phyloP scores from a whole-genome alignment of 2,888 invertebrate genomes.

The Polylopha cassiicola region DNA sequence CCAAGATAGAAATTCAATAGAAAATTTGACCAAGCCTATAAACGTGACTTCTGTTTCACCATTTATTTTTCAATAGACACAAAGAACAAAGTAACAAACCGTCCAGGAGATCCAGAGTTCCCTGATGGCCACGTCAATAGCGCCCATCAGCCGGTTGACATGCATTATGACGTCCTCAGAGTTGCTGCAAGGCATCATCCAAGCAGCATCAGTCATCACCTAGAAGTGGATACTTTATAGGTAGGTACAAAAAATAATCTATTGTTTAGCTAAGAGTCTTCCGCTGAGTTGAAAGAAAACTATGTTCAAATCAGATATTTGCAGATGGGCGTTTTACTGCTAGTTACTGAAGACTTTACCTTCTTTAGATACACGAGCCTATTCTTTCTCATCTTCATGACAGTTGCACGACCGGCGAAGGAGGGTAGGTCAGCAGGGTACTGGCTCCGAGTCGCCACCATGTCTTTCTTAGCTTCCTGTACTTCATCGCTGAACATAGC shows the following conservation, averaged over 20 bases:
- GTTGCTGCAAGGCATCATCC: conserved; percentile 86
- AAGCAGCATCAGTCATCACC: conserved; percentile 84
- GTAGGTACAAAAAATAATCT: too few relatives aligned
- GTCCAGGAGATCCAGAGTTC: conserved; percentile 70
- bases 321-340: too few relatives aligned
- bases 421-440: conserved; percentile 83
- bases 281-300: too few relatives aligned
- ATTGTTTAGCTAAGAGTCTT: too few relatives aligned
- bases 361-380: conserved; percentile 78
- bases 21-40: background rate
- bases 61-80: background rate
- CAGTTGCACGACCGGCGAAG: conserved; percentile 83
- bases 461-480: conserved; percentile 82
- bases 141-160: conserved; percentile 78
- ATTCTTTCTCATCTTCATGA: conserved; percentile 82
- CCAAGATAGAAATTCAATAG: background rate
- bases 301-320: too few relatives aligned
- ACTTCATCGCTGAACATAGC: conserved; percentile 86
- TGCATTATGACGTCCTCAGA: conserved; percentile 84
- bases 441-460: conserved; percentile 77
- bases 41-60: background rate
- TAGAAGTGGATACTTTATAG: conserved; percentile 34
- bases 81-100: conserved; percentile 38
- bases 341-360: too few relatives aligned
- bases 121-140: conserved; percentile 73